These are phyloP conservation scores for Struthio camelus DNA, from an alignment of 2,113 vertebrate genomes.

Conservation along the genomic window DNA sequence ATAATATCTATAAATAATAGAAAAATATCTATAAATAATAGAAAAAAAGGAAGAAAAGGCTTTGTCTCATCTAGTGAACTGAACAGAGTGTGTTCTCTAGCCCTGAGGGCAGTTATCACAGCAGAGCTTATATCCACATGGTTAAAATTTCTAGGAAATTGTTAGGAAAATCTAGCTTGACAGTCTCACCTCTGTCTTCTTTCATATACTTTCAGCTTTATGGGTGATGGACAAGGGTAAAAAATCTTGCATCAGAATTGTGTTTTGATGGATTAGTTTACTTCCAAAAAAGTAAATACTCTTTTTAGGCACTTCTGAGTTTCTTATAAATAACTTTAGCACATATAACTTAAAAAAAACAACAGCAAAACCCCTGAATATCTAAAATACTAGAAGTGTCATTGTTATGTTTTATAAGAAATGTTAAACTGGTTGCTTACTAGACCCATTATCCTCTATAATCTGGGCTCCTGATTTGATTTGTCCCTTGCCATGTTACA, in stretches of 20 bases:
- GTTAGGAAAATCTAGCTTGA: neutral
- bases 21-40: neutral
- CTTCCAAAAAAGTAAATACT: neutral
- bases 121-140: neutral
- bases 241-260: neutral
- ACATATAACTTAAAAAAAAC: neutral
- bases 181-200: neutral
- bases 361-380: neutral
- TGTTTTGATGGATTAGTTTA: neutral
- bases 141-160: neutral
- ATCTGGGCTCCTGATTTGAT: neutral
- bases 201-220: neutral
- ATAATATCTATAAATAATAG: neutral
- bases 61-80: neutral
- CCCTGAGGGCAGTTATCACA: neutral
- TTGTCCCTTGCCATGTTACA: neutral
- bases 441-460: neutral
- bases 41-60: neutral
- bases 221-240: neutral
- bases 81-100: neutral
- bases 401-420: neutral
- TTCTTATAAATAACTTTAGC: neutral
- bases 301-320: neutral
- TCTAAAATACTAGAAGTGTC: neutral
- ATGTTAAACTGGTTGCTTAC: neutral